Conservation (phyloP, 2,797 vertebrate genomes). For the Xerus rutilus region DNA sequence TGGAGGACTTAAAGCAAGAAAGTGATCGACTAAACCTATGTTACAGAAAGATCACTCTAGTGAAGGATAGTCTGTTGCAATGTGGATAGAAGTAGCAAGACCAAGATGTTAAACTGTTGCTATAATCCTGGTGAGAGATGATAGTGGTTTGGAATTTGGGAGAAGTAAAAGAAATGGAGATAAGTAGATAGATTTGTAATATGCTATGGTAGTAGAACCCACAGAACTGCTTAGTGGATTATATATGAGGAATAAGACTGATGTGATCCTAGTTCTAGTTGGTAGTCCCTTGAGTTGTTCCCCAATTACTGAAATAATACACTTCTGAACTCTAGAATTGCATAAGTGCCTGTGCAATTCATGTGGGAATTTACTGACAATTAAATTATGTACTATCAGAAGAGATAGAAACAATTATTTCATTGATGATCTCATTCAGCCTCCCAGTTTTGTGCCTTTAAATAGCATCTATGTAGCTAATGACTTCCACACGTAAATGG, state of each 20-base stretch:
- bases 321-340: slow-evolving; percentile 53
- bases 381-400: slow-evolving; percentile 39
- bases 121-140: background rate
- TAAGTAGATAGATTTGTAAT: background rate
- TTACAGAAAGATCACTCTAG: slow-evolving; percentile 41
- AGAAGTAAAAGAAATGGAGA: background rate
- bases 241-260: background rate
- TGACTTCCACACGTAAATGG: background rate
- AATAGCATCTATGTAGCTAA: slow-evolving; percentile 12
- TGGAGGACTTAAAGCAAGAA: background rate
- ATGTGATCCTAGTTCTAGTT: background rate
- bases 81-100: background rate
- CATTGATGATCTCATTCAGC: slow-evolving; percentile 36
- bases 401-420: slow-evolving; percentile 58
- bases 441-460: slow-evolving; percentile 1
- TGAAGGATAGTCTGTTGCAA: background rate
- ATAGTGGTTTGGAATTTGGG: background rate
- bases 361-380: slow-evolving; percentile 41
- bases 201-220: background rate
- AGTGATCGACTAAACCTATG: background rate
- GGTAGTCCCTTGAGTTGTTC: slow-evolving; percentile 28
- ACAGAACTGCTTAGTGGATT: slow-evolving; percentile 13
- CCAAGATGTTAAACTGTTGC: background rate
- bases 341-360: slow-evolving; percentile 1
- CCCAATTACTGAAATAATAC: slow-evolving; percentile 20